Evolutionary conservation across 2,113 vertebrate genomes (phyloP).

Genomic region (Acrocephalus kingi): DNA sequence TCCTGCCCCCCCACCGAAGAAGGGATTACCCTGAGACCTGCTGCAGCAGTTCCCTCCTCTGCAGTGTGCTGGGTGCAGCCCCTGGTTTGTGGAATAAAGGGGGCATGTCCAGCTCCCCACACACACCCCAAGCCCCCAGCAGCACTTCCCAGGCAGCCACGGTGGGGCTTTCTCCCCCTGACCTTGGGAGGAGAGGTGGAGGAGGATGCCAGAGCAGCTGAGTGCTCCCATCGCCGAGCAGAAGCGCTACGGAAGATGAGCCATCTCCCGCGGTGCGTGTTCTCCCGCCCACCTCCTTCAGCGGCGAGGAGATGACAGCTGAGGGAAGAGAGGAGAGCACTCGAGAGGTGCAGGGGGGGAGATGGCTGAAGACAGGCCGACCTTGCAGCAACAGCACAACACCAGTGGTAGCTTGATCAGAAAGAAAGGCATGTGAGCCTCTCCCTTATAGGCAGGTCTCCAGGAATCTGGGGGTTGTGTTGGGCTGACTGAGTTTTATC

Average conservation of each 20-base stretch:
- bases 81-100: neutral
- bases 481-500: neutral
- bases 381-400: neutral
- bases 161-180: neutral
- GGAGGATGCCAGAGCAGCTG: neutral
- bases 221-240: neutral
- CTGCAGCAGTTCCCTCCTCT: neutral
- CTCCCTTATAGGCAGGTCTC: neutral
- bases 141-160: neutral
- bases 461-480: neutral
- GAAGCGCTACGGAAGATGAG: neutral
- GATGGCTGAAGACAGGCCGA: neutral
- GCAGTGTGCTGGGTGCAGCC: fast-evolving
- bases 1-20: neutral
- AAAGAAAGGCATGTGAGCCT: neutral
- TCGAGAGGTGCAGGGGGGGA: neutral
- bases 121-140: neutral
- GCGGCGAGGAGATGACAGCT: constrained; percentile 43
- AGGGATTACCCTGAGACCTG: neutral
- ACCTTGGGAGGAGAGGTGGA: neutral
- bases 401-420: fast-evolving
- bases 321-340: neutral
- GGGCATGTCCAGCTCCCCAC: neutral
- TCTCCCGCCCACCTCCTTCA: constrained; percentile 53
- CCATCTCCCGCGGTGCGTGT: neutral